Base-by-base conservation (phyloP, 2,797 vertebrate genomes). In the Pseudochirops cupreus region DNA sequence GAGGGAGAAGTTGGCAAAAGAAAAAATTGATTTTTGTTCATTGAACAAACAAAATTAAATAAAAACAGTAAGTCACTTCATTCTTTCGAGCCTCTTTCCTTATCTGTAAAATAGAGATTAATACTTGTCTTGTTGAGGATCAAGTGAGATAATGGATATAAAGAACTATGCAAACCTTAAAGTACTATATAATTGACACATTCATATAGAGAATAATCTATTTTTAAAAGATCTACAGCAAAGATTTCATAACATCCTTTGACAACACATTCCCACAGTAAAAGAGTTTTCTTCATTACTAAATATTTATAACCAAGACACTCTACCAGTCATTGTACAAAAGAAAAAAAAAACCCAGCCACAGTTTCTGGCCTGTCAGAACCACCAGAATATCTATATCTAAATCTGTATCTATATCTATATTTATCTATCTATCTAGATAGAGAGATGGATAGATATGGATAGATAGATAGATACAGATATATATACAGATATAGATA, bases 231-330 rank as follows among this genome's bases (percentile, higher is more conserved):
- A 92, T 54, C 89, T 90, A 33, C 5, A 56, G 26, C 33, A 96
- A 92, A 74, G 4, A 21, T 31, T 92, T 95, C 91, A 50, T 10
- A 57, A 55, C 7, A 54, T 56, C 0, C 55, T 52, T 67, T 82
- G 18, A 89, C 91, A 93, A 93, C 91, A 94, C 95, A 95, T n/a
- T 28, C 6, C 52, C 7, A 56, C 1, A 31, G 24, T 94, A 18
- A 3, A 93, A 58, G 52, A 57, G 52, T 96, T 97, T 94, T 96
- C 28, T 94, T 96, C 28, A 92, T 33, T 91, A 29, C 67, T 6
- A 59, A 94, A 92, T 74, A 29, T 46, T 59, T 89, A 18, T 14
- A 33, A 94, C 5, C 33, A 39, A 74, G 56, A 11, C 7, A n/a
- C 33, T 54, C 13, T 87, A 2, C 18, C 28, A 16, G 4, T 4